Conservation (phyloP, 2,113 vertebrate genomes). For the Euleptes europaea region DNA sequence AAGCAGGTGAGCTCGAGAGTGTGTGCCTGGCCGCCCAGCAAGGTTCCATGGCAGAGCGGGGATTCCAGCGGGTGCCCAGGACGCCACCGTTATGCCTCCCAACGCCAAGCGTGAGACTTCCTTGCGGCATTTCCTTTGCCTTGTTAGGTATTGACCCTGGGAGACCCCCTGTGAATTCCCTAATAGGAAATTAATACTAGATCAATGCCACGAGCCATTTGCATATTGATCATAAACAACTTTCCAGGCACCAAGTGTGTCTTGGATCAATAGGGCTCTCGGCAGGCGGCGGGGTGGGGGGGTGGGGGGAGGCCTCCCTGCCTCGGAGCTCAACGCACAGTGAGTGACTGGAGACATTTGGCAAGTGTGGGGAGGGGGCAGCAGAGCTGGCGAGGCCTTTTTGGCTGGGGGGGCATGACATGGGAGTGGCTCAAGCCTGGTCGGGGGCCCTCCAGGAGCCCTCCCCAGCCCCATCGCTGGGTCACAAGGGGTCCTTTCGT, state of each 20-base stretch:
- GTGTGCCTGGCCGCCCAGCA: too few relatives aligned
- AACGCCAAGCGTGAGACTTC: slow-evolving; percentile 42
- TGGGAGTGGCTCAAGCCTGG: not conserved
- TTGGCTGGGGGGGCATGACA: not conserved
- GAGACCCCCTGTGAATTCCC: slow-evolving; percentile 95
- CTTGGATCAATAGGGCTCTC: slow-evolving; percentile 92
- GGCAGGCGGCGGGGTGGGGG: slow-evolving; percentile 82
- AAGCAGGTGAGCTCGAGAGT: too few relatives aligned
- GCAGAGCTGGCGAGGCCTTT: not conserved
- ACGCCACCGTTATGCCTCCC: slow-evolving; percentile 10
- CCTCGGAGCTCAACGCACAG: slow-evolving; percentile 73
- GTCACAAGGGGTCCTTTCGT: slow-evolving; percentile 70
- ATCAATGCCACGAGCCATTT: slow-evolving; percentile 97
- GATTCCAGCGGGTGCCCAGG: slow-evolving; percentile 10
- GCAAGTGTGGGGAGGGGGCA: not conserved
- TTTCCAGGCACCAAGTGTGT: slow-evolving; percentile 96
- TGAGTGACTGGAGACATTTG: slow-evolving; percentile 74
- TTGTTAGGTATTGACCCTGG: slow-evolving; percentile 95
- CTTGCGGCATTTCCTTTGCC: slow-evolving; percentile 84
- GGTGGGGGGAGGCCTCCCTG: slow-evolving; percentile 79
- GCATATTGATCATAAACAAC: slow-evolving; percentile 99
- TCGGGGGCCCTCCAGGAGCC: not conserved
- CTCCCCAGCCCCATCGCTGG: not conserved
- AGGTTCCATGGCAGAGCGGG: too few relatives aligned
- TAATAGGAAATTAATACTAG: slow-evolving; percentile 99